Evolutionary conservation across 1,140 invertebrate species (phyloP).

Genomic region (Sogatella furcifera): DNA sequence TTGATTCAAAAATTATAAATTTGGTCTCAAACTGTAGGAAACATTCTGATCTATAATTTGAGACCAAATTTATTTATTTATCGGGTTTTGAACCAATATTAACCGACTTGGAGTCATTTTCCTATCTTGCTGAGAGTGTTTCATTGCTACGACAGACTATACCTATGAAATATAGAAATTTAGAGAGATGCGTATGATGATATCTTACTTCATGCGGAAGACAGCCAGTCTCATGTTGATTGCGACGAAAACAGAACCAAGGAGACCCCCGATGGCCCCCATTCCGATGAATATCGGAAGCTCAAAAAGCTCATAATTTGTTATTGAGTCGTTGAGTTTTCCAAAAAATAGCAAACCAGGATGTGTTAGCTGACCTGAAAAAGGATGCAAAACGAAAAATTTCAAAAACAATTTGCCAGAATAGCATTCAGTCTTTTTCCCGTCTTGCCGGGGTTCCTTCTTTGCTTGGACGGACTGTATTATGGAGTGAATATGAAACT

Average conservation of each 20-base stretch:
- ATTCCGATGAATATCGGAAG: conserved; percentile 86
- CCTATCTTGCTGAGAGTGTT: too few species aligned
- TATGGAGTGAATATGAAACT: too few species aligned
- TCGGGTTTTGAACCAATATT: too few species aligned
- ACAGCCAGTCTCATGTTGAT: conserved; percentile 86
- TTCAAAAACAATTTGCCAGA: background rate
- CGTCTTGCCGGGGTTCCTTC: too few species aligned
- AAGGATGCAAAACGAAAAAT: background rate
- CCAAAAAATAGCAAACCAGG: conserved; percentile 91
- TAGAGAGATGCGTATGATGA: background rate
- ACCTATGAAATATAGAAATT: background rate
- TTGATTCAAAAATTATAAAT: too few species aligned
- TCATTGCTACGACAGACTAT: background rate
- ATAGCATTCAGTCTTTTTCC: too few species aligned
- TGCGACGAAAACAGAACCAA: conserved; percentile 90
- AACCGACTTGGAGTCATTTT: too few species aligned
- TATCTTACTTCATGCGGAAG: conserved; percentile 64
- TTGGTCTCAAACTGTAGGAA: too few species aligned
- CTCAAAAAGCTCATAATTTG: conserved; percentile 75
- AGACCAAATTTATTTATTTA: too few species aligned
- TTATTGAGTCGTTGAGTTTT: conserved; percentile 78
- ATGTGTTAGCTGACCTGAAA: conserved; percentile 42
- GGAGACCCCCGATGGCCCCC: conserved; percentile 76
- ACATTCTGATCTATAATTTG: too few species aligned
- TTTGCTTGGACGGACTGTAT: too few species aligned